Conservation (phyloP, 1,140 invertebrate species). For the Apolygus lucorum region DNA sequence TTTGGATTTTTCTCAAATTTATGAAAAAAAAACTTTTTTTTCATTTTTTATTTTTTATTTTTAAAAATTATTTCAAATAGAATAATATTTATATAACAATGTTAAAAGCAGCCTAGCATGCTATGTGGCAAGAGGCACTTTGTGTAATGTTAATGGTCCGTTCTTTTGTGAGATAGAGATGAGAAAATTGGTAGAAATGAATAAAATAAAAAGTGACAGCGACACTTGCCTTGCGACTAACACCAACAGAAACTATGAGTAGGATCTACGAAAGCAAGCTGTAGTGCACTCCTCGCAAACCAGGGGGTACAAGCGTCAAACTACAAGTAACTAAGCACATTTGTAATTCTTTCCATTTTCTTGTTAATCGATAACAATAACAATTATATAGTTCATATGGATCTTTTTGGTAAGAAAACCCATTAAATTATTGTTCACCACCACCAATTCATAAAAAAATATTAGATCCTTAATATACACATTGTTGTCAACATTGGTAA, state of each 20-base stretch:
- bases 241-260: conserved; percentile 28
- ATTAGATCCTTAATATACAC: conserved; percentile 1
- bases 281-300: conserved; percentile 27
- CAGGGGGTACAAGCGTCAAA: conserved; percentile 21
- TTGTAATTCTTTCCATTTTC: background rate
- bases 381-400: background rate
- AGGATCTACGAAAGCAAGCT: conserved; percentile 20
- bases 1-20: conserved; percentile 1
- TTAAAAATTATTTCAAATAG: conserved; percentile 17
- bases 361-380: background rate
- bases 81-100: conserved; percentile 25
- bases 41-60: background rate
- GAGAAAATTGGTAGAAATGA: background rate
- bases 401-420: too few species aligned
- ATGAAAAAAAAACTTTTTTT: background rate
- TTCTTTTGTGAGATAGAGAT: conserved; percentile 28
- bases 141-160: conserved; percentile 30
- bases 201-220: conserved; percentile 14
- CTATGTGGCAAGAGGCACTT: conserved; percentile 31
- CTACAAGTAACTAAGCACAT: conserved; percentile 1
- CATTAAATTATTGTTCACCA: background rate
- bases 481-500: conserved; percentile 6
- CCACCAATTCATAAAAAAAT: conserved; percentile 5
- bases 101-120: conserved; percentile 29
- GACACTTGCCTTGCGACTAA: conserved; percentile 25